Evolutionary conservation across 1,140 invertebrate genomes (phyloP).

Genomic region (Heliothis subflexa): DNA sequence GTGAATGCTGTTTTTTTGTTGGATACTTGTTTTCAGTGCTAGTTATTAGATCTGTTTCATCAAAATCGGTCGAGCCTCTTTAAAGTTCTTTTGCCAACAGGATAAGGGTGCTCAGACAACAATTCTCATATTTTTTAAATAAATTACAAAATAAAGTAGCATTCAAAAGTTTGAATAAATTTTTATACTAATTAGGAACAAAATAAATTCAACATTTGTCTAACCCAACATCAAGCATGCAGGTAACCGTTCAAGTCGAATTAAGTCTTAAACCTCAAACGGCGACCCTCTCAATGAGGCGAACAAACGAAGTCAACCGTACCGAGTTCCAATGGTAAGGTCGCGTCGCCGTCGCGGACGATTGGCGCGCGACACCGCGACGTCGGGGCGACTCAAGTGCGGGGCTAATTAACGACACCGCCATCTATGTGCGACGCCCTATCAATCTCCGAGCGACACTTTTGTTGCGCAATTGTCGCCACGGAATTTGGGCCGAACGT

Average conservation of each 20-base stretch:
- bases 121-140: too few relatives aligned
- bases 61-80: too few relatives aligned
- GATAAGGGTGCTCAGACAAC: too few relatives aligned
- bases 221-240: background rate
- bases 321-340: conserved; percentile 56
- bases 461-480: conserved; percentile 64
- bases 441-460: conserved; percentile 70
- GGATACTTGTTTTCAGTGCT: too few relatives aligned
- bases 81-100: too few relatives aligned
- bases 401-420: conserved; percentile 77
- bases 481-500: conserved; percentile 45
- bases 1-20: too few relatives aligned
- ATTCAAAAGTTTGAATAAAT: too few relatives aligned
- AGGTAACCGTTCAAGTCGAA: background rate
- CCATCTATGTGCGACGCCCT: conserved; percentile 76
- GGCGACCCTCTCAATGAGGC: conserved; percentile 23
- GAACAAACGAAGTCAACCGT: conserved; percentile 3
- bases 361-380: conserved; percentile 71
- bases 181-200: background rate
- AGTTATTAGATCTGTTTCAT: too few relatives aligned
- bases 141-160: too few relatives aligned
- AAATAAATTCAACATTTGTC: background rate
- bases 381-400: conserved; percentile 65
- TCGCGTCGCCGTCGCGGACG: conserved; percentile 61
- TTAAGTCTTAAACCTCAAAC: background rate